These are phyloP conservation scores for Ageneiosus marmoratus DNA, from an alignment of 2,113 vertebrate genomes.

Conservation along the genomic window DNA sequence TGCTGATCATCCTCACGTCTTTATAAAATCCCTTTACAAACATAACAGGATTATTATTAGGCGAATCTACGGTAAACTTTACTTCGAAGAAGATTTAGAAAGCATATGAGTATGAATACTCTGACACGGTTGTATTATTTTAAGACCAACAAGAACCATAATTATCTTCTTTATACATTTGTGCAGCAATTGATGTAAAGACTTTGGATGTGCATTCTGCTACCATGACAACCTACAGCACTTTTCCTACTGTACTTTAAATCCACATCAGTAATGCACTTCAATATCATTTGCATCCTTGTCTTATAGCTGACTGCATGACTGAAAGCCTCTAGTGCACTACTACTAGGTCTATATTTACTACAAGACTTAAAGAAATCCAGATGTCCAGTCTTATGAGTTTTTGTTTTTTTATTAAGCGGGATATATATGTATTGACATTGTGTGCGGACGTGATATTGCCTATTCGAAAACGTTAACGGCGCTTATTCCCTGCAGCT, in stretches of 20 bases:
- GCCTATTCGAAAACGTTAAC: constrained; percentile 46
- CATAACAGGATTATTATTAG: not conserved
- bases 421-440: constrained; percentile 43
- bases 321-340: not conserved
- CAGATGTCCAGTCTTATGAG: constrained; percentile 4
- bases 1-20: not conserved
- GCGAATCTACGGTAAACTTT: not conserved
- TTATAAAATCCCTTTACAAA: constrained; percentile 8
- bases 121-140: not conserved
- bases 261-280: not conserved
- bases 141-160: not conserved
- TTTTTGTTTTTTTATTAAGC: constrained; percentile 29
- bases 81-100: not conserved
- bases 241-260: not conserved
- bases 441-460: constrained; percentile 29
- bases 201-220: not conserved
- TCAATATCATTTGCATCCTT: constrained; percentile 6
- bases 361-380: constrained; percentile 34
- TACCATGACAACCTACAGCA: not conserved
- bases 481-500: constrained; percentile 43
- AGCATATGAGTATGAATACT: not conserved
- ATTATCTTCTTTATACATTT: not conserved
- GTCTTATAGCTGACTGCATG: not conserved
- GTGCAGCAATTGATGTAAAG: not conserved
- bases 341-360: not conserved